Conservation (phyloP, 1,140 invertebrate species). For the Euura lappo region DNA sequence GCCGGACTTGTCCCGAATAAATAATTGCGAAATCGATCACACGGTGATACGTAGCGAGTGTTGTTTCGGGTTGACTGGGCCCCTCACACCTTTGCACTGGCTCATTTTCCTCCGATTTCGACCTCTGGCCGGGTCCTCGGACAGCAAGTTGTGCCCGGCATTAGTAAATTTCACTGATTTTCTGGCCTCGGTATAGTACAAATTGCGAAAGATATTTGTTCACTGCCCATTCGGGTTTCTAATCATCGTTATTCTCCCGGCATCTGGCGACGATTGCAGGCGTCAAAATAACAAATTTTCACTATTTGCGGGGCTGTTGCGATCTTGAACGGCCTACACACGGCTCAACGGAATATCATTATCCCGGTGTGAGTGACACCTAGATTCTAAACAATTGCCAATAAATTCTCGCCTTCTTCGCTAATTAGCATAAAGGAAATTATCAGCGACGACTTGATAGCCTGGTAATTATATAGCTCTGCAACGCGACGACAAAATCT, state of each 20-base stretch:
- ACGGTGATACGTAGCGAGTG: neutral
- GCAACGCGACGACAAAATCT: no score
- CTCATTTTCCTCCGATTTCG: neutral
- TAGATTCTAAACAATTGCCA: no score
- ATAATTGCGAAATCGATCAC: neutral
- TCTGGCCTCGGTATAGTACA: neutral
- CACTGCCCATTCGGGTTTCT: neutral
- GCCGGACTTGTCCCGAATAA: neutral
- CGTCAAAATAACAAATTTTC: no score
- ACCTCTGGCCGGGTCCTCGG: neutral
- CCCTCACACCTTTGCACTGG: neutral
- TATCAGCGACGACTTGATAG: no score
- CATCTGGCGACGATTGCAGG: no score
- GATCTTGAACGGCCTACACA: no score
- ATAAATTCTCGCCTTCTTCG: no score
- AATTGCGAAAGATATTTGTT: neutral
- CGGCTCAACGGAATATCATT: no score
- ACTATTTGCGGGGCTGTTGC: no score
- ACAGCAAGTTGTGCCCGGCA: neutral
- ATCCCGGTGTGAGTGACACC: no score
- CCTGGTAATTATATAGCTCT: no score
- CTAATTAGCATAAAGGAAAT: no score
- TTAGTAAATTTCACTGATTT: neutral
- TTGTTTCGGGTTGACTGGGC: neutral
- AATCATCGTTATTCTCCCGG: neutral